Base-by-base conservation (phyloP, 1,140 invertebrate genomes). In the Euglossa dilemma region DNA sequence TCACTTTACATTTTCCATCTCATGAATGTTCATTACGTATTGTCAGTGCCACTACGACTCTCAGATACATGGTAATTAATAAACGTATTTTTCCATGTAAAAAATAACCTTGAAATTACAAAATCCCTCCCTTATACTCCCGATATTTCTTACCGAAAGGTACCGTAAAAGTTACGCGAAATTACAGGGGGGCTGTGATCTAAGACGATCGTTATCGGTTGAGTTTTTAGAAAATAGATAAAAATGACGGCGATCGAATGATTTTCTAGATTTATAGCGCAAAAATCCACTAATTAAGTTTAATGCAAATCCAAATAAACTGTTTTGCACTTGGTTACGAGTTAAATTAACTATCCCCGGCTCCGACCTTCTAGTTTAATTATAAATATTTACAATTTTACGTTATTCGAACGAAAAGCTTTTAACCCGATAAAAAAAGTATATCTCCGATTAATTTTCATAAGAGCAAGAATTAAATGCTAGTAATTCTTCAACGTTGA, bases 21-120 rank as follows among this genome's bases (percentile, higher is more conserved):
- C 45, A 43, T 54, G 5, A 54, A 47, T 69, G 12, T 56, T 43
- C 7, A 52, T 70, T 57, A 18, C n/a, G 28, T 43, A 56, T 54
- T 25, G 14, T 47, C 28, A 82, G 57, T 84, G 71, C 52, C 73
- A 57, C 18, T 28, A 18, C 20, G 7, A 36, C 57, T 56, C n/a
- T 67, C 1, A 61, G 16, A 77, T 50, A 70, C 7, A 56, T 54
- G 20, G 28, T 67, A 6, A 69, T 12, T 63, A 84, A 87, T 87
- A 87, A 84, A 87, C 12, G 50, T 87, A 87, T 80, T 83, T 87
- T 83, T 83, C 28, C 43, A 87, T 0, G 8, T 64, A 56, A 45
- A 23, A 36, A 12, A 28, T 28, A 71, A 54, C 25, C 67, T 50
- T 59, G 0, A n/a, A 23, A 45, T 45, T 36, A 1, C 36, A 4